phyloP scores from a whole-genome alignment of 2,888 invertebrate genomes.

The Archips crataeganus region DNA sequence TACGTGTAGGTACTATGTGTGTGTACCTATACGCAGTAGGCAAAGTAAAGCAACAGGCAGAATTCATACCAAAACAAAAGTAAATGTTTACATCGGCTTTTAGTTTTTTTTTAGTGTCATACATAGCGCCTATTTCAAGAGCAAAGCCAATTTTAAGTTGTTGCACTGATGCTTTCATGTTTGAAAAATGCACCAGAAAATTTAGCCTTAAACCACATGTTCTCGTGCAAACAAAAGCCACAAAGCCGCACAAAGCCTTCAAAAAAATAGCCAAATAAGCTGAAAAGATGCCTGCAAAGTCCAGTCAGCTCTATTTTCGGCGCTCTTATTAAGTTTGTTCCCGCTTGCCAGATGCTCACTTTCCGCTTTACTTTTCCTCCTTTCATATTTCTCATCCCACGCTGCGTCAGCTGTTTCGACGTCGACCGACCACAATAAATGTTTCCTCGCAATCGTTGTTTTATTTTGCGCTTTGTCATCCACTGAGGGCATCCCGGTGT shows the following conservation, averaged over 20 bases:
- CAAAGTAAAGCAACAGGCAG: background rate
- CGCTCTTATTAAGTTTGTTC: conserved; percentile 64
- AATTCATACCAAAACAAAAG: background rate
- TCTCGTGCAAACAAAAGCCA: conserved; percentile 44
- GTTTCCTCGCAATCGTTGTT: conserved; percentile 76
- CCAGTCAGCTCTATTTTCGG: conserved; percentile 62
- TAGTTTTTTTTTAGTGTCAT: background rate
- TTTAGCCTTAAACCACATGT: conserved; percentile 32
- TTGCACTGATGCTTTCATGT: conserved; percentile 27
- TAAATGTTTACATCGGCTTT: background rate
- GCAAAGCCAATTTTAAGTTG: background rate
- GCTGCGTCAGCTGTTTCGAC: conserved; percentile 61
- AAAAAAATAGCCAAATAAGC: conserved; percentile 58
- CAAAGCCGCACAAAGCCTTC: conserved; percentile 51
- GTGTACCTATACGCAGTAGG: background rate
- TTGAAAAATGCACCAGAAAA: conserved; percentile 18
- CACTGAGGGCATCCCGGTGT: conserved; percentile 45
- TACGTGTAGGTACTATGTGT: background rate
- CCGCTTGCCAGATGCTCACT: conserved; percentile 61
- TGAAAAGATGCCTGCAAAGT: conserved; percentile 54
- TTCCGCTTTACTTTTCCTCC: conserved; percentile 63
- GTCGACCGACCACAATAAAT: conserved; percentile 76
- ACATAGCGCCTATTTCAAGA: background rate
- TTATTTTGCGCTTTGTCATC: conserved; percentile 76
- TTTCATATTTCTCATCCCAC: conserved; percentile 64